A percentile compares a stretch with the other conserved stretches of the same genome.
Evolutionary conservation across 2,113 vertebrate species (phyloP).

Genomic region (Stomatorhinus ivindoensis): DNA sequence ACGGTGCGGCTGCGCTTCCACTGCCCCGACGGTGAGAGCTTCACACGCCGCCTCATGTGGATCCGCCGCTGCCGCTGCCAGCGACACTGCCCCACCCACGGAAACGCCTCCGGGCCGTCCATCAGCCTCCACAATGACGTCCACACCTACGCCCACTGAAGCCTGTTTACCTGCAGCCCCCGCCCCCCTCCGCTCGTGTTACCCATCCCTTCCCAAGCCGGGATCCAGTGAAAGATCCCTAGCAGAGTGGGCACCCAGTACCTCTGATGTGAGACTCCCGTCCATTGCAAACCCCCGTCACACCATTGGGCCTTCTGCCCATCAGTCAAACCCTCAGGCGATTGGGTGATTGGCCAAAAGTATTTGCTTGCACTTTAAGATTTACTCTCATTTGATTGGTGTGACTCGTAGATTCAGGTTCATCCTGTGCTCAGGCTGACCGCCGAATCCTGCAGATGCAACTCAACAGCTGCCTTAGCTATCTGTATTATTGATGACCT

Average conservation of each 20-base stretch:
- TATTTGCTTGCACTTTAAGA: constrained; percentile 52
- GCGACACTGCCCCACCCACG: background rate
- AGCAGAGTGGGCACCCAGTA: background rate
- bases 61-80: constrained; percentile 56
- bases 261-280: background rate
- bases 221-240: background rate
- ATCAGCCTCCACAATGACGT: constrained; percentile 62
- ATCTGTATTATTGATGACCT: background rate
- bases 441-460: background rate
- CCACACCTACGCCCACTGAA: constrained; percentile 56
- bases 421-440: background rate
- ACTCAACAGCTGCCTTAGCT: background rate
- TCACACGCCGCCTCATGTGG: constrained; percentile 57
- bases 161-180: background rate
- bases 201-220: background rate
- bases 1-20: constrained; percentile 54
- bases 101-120: constrained; percentile 24
- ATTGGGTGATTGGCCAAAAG: constrained; percentile 14
- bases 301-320: background rate
- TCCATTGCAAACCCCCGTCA: background rate
- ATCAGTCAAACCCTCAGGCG: background rate
- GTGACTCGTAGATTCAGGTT: background rate
- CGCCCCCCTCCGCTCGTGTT: background rate
- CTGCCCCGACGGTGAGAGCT: constrained; percentile 50
- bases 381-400: constrained; percentile 22